phyloP scores from a whole-genome alignment of 2,113 vertebrate species.

The Cyphomyrus plagiostoma region DNA sequence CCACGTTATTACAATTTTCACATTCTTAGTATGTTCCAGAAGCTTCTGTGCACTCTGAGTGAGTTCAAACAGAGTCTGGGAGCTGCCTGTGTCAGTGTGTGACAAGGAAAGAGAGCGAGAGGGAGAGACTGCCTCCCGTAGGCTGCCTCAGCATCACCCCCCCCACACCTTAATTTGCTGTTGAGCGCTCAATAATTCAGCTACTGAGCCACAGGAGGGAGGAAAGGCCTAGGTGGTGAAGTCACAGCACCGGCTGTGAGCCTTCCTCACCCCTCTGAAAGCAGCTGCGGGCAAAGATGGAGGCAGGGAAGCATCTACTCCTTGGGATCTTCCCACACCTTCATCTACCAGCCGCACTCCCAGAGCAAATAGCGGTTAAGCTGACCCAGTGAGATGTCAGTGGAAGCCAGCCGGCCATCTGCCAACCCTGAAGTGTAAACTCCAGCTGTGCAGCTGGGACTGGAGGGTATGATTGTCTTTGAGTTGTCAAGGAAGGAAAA shows the following conservation, averaged over 20 bases:
- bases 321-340: background rate
- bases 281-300: background rate
- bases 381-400: background rate
- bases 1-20: background rate
- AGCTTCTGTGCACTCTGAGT: background rate
- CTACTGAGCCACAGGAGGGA: slow-evolving; percentile 13
- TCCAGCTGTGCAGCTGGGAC: background rate
- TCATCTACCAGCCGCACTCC: background rate
- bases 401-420: background rate
- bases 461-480: slow-evolving; percentile 8
- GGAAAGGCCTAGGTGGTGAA: background rate
- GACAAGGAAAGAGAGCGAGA: background rate
- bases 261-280: background rate
- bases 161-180: slow-evolving; percentile 25
- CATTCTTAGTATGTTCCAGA: background rate
- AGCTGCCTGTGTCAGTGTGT: background rate
- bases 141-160: background rate
- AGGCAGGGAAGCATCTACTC: background rate
- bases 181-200: slow-evolving; percentile 39
- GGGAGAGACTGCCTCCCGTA: background rate
- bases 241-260: background rate
- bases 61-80: background rate
- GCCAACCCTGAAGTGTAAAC: background rate
- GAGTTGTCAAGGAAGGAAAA: slow-evolving; percentile 4
- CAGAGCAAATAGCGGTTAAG: background rate